Conservation (phyloP, 2,797 vertebrate species). For the Notolepis coatsorum region DNA sequence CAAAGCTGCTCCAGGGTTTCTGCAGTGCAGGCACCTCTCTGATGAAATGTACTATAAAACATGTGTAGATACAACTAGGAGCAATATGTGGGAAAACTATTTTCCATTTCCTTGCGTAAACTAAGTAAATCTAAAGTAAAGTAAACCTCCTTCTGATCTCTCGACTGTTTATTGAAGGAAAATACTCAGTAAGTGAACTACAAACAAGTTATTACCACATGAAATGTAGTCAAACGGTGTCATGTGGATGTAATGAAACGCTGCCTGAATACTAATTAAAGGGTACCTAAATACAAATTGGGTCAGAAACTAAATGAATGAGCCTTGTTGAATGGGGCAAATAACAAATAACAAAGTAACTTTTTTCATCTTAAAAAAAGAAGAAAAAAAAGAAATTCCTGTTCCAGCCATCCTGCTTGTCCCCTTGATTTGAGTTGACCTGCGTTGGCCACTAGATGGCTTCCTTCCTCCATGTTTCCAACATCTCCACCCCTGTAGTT, state of each 20-base stretch:
- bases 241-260: constrained; percentile 42
- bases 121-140: background rate
- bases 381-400: constrained; percentile 11
- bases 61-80: too few species aligned
- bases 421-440: constrained; percentile 2
- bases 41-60: too few species aligned
- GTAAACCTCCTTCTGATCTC: background rate
- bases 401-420: background rate
- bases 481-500: constrained; percentile 4
- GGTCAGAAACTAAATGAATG: constrained; percentile 41
- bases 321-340: constrained; percentile 17
- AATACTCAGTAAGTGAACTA: constrained; percentile 15
- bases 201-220: constrained; percentile 57
- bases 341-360: constrained; percentile 45
- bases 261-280: constrained; percentile 35
- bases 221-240: constrained; percentile 19
- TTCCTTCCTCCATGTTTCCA: constrained; percentile 42
- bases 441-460: constrained; percentile 60
- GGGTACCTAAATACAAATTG: constrained; percentile 42
- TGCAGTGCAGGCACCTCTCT: too few species aligned
- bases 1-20: too few species aligned
- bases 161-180: constrained; percentile 16
- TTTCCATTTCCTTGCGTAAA: background rate
- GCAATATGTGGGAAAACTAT: background rate
- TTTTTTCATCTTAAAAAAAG: constrained; percentile 13